These are phyloP conservation scores for Sympetrum striolatum DNA, from an alignment of 2,888 invertebrate genomes.

Conservation along the genomic window DNA sequence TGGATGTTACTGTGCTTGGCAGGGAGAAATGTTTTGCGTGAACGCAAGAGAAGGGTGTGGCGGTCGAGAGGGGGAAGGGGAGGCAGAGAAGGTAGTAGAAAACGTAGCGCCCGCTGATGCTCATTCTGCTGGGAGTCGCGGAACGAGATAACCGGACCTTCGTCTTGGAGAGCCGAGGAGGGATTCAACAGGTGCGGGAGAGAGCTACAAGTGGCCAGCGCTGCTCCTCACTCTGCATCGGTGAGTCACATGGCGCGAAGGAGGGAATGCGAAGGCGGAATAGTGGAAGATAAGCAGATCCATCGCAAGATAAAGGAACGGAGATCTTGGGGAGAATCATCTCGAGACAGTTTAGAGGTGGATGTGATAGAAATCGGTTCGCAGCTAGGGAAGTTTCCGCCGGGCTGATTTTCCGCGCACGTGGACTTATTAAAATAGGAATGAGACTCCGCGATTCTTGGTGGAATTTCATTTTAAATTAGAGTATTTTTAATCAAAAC, in stretches of 20 bases:
- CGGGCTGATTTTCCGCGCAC: no score
- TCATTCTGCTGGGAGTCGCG: background rate
- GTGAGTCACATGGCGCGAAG: background rate
- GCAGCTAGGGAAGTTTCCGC: no score
- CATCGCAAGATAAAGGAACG: no score
- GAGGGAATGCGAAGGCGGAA: background rate
- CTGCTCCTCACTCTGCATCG: background rate
- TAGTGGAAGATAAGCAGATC: no score
- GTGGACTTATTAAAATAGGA: no score
- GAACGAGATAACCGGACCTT: background rate
- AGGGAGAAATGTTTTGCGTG: background rate
- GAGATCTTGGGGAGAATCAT: no score
- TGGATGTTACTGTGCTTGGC: background rate
- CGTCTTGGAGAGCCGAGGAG: background rate
- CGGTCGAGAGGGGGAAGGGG: background rate
- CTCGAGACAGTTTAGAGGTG: no score
- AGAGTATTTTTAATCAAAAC: no score
- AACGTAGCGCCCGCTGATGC: background rate
- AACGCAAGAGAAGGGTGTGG: no score
- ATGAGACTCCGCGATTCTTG: no score
- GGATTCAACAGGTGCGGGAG: background rate
- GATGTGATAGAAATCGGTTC: no score
- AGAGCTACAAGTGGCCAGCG: background rate
- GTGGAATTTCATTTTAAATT: no score
- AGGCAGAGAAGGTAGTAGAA: background rate